Evolutionary conservation across 2,888 invertebrate species (phyloP), one percentile per base, ranked within the genome.

Genomic region (Trissonchulus latispiculum): DNA sequence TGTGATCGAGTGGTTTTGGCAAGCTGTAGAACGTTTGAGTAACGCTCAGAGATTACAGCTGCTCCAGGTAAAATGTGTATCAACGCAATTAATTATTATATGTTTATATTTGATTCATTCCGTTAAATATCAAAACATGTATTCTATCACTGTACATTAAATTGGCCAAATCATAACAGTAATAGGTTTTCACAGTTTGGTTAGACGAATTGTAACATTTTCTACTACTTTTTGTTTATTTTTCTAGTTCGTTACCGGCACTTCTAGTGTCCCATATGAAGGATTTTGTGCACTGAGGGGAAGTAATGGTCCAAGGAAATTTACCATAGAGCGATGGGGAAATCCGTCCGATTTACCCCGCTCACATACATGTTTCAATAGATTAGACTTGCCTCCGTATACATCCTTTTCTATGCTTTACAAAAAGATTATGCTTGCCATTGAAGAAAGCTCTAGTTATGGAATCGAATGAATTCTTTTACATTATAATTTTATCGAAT

Each of bases 261-360:
- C 96, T 0, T 95, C 95, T 0, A 95, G 94, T 80, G 93, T 97
- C 80, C 97, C 97, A 0, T 96, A 94, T 84, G 96, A 97, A 84
- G 97, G 97, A 0, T 97, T 97, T 86, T 88, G 93, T 0, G 95
- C 95, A 1, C 86, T 97, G 73, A 88, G 96, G 62, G 97, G 97
- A 73, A 94, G 93, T 3, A 95, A 94, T 66, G 96, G 96, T 0
- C 95, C 95, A 61, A 88, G 95, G 28, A 91, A 94, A 79, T 96
- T 95, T 86, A 95, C 95, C 86, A 91, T 95, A 79, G 95, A 96
- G 85, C 94, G 95, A 83, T 95, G 95, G 95, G 95, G 95, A 76
- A 91, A 93, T 83, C 90, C 92, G 37, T 92, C 93, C 83, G 93
- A 93, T 79, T 87, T 95, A 80, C 95, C 95, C 71, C 75, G 79